phyloP scores from a whole-genome alignment of 2,797 vertebrate species.

The Linurgus olivaceus region DNA sequence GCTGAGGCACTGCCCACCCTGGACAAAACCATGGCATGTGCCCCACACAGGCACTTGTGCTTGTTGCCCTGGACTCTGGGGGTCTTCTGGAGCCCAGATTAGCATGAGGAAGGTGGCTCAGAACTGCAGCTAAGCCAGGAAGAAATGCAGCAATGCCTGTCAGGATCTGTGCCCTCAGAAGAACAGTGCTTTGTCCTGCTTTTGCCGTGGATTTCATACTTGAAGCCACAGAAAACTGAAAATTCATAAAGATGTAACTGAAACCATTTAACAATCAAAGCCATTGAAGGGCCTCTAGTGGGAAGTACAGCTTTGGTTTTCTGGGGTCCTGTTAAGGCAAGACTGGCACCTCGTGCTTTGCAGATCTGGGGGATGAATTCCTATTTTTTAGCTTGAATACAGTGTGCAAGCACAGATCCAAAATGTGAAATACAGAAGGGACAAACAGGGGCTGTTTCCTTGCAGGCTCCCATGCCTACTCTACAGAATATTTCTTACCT shows the following conservation, averaged over 20 bases:
- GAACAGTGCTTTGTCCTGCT: background rate
- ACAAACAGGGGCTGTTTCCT: background rate
- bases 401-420: background rate
- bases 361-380: background rate
- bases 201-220: background rate
- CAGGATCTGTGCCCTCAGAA: background rate
- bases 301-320: background rate
- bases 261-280: background rate
- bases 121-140: background rate
- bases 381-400: background rate
- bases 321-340: background rate
- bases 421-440: background rate
- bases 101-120: background rate
- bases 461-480: background rate
- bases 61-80: background rate
- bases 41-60: background rate
- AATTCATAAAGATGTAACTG: background rate
- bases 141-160: background rate
- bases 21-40: fast-evolving
- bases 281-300: background rate
- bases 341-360: background rate
- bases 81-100: background rate
- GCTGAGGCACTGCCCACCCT: background rate
- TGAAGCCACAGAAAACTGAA: background rate
- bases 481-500: background rate